Conservation (phyloP, 2,113 vertebrate species). For the Sitta europaea region DNA sequence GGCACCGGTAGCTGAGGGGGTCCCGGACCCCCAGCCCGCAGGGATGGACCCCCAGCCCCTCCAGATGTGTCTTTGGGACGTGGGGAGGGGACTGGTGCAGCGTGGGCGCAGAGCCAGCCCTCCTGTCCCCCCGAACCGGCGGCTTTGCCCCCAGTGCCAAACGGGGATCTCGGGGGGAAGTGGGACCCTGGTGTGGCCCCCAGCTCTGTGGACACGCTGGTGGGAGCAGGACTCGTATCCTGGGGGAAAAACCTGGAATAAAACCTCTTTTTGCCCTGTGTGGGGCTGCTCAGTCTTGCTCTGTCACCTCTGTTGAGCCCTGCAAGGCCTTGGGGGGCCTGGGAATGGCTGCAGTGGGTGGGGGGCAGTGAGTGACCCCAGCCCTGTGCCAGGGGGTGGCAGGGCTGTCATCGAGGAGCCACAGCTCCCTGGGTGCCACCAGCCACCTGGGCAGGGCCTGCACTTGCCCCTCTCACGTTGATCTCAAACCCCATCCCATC, state of each 20-base stretch:
- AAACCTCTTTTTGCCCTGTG: background rate
- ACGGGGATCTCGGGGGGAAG: background rate
- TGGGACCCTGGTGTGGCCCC: fast-evolving
- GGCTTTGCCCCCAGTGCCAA: background rate
- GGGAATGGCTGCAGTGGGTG: background rate
- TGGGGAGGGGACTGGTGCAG: background rate
- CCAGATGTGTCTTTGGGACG: background rate
- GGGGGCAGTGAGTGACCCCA: background rate
- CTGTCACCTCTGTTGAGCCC: background rate
- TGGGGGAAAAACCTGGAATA: background rate
- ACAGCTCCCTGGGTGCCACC: background rate
- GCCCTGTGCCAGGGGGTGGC: background rate
- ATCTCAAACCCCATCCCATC: background rate
- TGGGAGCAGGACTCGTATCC: fast-evolving
- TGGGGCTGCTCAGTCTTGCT: background rate
- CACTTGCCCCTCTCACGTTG: fast-evolving
- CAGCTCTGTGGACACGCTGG: fast-evolving
- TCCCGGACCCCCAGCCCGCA: fast-evolving
- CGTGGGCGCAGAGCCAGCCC: fast-evolving
- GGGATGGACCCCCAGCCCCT: background rate
- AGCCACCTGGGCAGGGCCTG: background rate
- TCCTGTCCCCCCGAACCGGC: background rate
- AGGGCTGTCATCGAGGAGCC: background rate
- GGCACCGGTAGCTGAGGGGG: slow-evolving; percentile 62
- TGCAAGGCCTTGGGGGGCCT: background rate